Conservation (phyloP, 1,140 invertebrate species). For the Globodera rostochiensis region DNA sequence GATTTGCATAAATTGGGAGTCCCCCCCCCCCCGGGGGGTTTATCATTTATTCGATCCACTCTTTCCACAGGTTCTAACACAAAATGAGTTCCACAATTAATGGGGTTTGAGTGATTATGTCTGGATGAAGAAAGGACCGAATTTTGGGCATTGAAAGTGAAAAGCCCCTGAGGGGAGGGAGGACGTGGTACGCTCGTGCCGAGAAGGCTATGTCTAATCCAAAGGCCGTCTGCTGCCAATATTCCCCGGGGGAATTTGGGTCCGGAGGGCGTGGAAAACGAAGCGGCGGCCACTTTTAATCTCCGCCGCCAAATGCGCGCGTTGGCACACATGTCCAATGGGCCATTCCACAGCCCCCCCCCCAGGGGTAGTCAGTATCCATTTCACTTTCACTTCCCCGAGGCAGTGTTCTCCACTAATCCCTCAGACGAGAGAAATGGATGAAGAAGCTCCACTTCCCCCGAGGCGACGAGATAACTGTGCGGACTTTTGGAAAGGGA, state of each 20-base stretch:
- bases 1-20: constrained; percentile 6
- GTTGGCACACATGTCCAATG: not conserved
- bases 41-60: too few species aligned
- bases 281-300: constrained; percentile 3
- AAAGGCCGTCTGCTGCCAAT: not conserved
- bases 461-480: not conserved
- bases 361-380: not conserved
- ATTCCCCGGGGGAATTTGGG: not conserved
- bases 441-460: not conserved
- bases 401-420: not conserved
- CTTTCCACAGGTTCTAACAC: too few species aligned
- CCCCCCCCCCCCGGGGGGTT: not conserved
- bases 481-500: not conserved
- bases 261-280: not conserved
- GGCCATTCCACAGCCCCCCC: not conserved
- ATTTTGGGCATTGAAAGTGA: not conserved
- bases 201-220: not conserved
- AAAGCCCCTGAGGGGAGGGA: not conserved
- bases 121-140: not conserved
- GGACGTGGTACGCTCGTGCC: not conserved
- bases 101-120: not conserved
- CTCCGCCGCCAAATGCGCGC: constrained; percentile 3
- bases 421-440: not conserved
- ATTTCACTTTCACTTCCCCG: not conserved
- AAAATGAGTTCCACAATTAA: not conserved